These are phyloP conservation scores for Pyrgilauda ruficollis DNA, from an alignment of 2,113 vertebrate species.

Conservation along the genomic window DNA sequence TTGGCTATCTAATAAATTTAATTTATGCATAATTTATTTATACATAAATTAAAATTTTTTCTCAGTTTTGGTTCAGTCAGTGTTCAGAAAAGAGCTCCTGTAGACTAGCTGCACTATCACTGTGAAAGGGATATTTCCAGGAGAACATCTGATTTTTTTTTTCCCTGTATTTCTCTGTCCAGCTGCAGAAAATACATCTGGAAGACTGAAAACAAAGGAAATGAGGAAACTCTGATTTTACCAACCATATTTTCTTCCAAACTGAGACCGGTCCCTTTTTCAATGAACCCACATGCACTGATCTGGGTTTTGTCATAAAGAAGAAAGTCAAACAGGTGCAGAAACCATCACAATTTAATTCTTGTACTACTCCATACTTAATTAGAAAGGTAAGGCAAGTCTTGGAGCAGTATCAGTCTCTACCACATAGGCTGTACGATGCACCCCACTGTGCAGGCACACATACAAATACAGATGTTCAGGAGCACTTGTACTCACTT, in stretches of 20 bases:
- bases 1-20: neutral
- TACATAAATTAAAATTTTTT: neutral
- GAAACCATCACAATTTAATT: neutral
- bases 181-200: neutral
- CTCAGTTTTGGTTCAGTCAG: neutral
- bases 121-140: neutral
- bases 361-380: neutral
- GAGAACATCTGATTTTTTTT: neutral
- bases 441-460: neutral
- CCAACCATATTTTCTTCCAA: neutral
- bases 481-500: neutral
- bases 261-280: neutral
- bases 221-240: neutral
- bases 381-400: conserved; percentile 12
- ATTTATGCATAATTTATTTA: too few relatives aligned
- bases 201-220: neutral
- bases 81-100: neutral
- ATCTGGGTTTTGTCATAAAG: neutral
- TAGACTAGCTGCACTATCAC: neutral
- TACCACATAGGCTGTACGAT: neutral
- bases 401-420: neutral
- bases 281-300: neutral
- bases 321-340: conserved; percentile 28
- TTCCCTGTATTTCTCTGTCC: neutral
- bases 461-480: conserved; percentile 46